phyloP scores from a whole-genome alignment of 53 echinoderm and acorn worm species.

The Henricia sp. region DNA sequence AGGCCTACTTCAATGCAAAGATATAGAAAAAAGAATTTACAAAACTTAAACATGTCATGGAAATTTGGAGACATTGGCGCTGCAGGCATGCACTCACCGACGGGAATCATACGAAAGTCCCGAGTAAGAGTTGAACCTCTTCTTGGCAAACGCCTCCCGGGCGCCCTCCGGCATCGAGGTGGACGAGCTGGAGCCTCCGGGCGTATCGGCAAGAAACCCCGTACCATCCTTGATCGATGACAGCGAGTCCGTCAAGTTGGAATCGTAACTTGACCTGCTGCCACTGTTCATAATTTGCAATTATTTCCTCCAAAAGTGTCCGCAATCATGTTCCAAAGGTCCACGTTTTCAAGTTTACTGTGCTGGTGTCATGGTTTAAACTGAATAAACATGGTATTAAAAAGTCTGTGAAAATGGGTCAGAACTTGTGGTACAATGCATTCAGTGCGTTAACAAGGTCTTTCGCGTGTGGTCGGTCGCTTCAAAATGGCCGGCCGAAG shows the following conservation, averaged over 20 bases:
- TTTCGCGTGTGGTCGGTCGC: too few species aligned
- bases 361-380: too few species aligned
- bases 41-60: too few species aligned
- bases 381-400: too few species aligned
- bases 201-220: slow-evolving; percentile 49
- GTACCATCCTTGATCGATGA: slow-evolving; percentile 53
- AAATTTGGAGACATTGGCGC: too few species aligned
- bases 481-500: too few species aligned
- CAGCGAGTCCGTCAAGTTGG: slow-evolving; percentile 38
- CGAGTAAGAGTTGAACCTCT: slow-evolving; percentile 29
- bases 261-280: slow-evolving; percentile 11
- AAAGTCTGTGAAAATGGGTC: too few species aligned
- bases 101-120: slow-evolving; percentile 45
- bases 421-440: too few species aligned
- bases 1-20: too few species aligned
- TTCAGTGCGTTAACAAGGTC: too few species aligned
- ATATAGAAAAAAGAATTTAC: too few species aligned
- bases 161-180: slow-evolving; percentile 36
- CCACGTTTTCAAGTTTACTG: not conserved
- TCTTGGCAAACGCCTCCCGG: slow-evolving; percentile 28
- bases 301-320: not conserved
- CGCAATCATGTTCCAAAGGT: not conserved
- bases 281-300: slow-evolving; percentile 33
- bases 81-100: slow-evolving; percentile 41
- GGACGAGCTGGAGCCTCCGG: slow-evolving; percentile 39